Conservation (phyloP, 2,888 invertebrate species). For the Pristionchus fissidentatus region DNA sequence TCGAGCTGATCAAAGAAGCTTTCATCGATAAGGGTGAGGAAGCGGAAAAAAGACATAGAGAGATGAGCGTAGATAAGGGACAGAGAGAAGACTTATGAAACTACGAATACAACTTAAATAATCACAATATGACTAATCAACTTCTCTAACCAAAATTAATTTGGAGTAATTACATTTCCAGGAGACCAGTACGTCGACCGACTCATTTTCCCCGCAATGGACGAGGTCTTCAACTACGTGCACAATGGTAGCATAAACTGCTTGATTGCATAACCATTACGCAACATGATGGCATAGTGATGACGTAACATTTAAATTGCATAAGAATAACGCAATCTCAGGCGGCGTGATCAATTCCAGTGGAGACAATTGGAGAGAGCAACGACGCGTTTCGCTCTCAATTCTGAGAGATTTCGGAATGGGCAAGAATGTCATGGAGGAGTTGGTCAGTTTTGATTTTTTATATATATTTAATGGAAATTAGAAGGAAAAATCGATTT, state of each 20-base stretch:
- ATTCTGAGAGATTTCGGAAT: not conserved
- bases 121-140: too few relatives aligned
- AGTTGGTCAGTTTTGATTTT: not conserved
- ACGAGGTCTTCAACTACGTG: too few relatives aligned
- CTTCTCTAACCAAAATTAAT: too few relatives aligned
- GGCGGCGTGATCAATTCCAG: conserved; percentile 2
- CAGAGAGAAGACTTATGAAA: not conserved
- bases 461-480: not conserved
- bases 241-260: too few relatives aligned
- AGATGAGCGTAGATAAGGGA: not conserved
- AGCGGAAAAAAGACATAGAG: too few relatives aligned
- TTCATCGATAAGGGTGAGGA: not conserved
- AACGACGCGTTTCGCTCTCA: too few relatives aligned
- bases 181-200: not conserved
- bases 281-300: too few relatives aligned
- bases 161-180: not conserved
- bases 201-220: too few relatives aligned
- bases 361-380: not conserved
- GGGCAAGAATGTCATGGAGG: conserved; percentile 3
- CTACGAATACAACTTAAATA: too few relatives aligned
- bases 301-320: too few relatives aligned
- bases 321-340: not conserved
- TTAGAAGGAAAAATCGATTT: too few relatives aligned
- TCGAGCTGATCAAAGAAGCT: not conserved
- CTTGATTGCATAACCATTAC: too few relatives aligned